Conservation (phyloP, 1,140 invertebrate genomes). For the Latrodectus geometricus region DNA sequence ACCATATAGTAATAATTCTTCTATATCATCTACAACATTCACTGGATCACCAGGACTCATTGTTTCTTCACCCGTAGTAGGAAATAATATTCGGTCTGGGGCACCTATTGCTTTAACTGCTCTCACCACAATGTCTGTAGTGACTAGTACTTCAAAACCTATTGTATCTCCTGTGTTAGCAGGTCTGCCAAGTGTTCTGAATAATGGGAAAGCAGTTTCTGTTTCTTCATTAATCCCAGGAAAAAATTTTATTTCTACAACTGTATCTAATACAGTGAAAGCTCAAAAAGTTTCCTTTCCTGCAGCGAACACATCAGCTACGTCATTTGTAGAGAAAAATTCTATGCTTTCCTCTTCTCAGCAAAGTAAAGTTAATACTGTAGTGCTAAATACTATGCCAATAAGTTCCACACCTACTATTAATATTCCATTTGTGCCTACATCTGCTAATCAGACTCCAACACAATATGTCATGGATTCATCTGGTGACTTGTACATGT, state of each 20-base stretch:
- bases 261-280: constrained; percentile 19
- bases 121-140: not conserved
- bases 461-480: constrained; percentile 21
- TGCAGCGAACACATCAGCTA: not conserved
- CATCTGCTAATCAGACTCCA: not conserved
- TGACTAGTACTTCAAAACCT: not conserved
- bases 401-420: constrained; percentile 26
- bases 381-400: not conserved
- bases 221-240: not conserved
- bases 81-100: not conserved
- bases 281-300: constrained; percentile 1
- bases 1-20: not conserved
- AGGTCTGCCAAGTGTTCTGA: not conserved
- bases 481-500: constrained; percentile 24
- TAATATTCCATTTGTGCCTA: not conserved
- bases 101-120: not conserved
- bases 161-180: not conserved
- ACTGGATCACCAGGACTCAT: not conserved
- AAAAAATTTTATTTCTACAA: constrained; percentile 15
- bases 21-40: not conserved
- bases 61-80: not conserved
- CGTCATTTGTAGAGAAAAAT: not conserved
- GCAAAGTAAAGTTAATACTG: constrained; percentile 1
- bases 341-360: not conserved
- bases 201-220: not conserved